A percentile compares a stretch with the other conserved stretches of the same genome.
Conservation (phyloP, 1,140 invertebrate species). For the Drosophila punjabiensis region DNA sequence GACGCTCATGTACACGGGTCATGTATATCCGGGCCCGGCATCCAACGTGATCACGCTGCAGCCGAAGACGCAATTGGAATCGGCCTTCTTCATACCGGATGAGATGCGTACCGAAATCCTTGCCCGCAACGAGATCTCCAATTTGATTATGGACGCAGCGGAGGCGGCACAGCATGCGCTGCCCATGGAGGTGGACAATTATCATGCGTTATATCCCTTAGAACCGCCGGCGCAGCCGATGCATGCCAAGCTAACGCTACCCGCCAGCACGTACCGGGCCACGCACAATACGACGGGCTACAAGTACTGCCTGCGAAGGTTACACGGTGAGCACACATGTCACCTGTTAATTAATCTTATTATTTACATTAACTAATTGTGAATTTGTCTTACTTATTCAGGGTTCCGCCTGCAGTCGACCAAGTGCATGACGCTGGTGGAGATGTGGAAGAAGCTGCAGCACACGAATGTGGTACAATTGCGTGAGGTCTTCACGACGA, state of each 20-base stretch:
- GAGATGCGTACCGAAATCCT: constrained; percentile 91
- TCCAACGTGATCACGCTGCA: constrained; percentile 85
- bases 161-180: constrained; percentile 88
- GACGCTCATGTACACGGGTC: constrained; percentile 71
- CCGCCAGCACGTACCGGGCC: constrained; percentile 96
- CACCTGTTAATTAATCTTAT: not conserved
- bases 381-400: not conserved
- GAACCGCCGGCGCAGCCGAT: constrained; percentile 90
- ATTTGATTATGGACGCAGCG: constrained; percentile 89
- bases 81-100: constrained; percentile 91
- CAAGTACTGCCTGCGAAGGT: constrained; percentile 93
- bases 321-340: constrained; percentile 90
- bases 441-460: constrained; percentile 96
- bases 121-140: constrained; percentile 89
- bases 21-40: constrained; percentile 85
- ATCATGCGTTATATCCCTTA: constrained; percentile 94
- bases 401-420: constrained; percentile 92
- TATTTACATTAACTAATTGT: not conserved
- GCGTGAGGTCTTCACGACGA: constrained; percentile 97
- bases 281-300: constrained; percentile 95
- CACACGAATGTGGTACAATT: constrained; percentile 97
- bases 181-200: constrained; percentile 95
- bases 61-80: constrained; percentile 86
- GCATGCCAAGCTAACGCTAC: constrained; percentile 89
- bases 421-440: constrained; percentile 94